A percentile compares a stretch with the other conserved stretches of the same genome.
Conservation (phyloP, 2,113 vertebrate genomes). For the Maccullochella peelii region DNA sequence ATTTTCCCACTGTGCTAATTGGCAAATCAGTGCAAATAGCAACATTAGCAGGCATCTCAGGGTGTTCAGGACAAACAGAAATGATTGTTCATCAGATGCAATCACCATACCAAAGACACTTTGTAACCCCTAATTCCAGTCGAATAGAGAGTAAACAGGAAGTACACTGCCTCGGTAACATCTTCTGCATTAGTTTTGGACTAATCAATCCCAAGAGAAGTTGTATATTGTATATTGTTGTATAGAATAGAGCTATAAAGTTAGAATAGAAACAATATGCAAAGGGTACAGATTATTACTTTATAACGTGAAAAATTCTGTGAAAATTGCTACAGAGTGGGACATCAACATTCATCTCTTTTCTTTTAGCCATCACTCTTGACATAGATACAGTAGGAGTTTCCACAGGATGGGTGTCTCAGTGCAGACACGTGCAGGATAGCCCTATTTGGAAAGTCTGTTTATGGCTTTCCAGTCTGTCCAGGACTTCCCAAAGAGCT, state of each 20-base stretch:
- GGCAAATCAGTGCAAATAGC: conserved; percentile 9
- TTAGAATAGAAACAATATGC: background rate
- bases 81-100: conserved; percentile 9
- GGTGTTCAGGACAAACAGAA: conserved; percentile 10
- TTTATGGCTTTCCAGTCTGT: conserved; percentile 44
- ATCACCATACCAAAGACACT: conserved; percentile 24
- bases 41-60: background rate
- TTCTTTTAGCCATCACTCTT: conserved; percentile 4
- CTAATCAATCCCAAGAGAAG: background rate
- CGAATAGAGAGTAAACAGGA: background rate
- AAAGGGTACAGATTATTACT: background rate
- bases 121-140: background rate
- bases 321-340: background rate
- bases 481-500: conserved; percentile 50
- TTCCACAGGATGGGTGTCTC: conserved; percentile 62
- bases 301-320: background rate
- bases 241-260: background rate
- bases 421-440: conserved; percentile 51
- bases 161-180: background rate
- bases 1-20: conserved; percentile 31
- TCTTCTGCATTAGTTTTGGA: background rate
- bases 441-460: background rate
- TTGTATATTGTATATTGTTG: background rate
- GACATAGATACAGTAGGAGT: conserved; percentile 35
- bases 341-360: background rate